Evolutionary conservation across 2,797 vertebrate species (phyloP).

Genomic region (Rhodeus uyekii): DNA sequence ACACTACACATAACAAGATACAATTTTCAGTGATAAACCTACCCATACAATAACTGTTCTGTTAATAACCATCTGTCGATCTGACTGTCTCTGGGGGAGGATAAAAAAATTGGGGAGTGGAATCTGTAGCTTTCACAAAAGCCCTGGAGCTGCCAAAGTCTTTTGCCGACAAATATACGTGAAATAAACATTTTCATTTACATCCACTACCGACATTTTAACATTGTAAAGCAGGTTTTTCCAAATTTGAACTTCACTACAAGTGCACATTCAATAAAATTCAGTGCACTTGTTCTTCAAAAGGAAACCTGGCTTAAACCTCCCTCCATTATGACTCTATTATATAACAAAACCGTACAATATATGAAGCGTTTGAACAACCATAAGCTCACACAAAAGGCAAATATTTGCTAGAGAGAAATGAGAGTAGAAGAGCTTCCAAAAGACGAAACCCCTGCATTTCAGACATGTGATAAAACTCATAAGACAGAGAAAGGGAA

Average conservation of each 20-base stretch:
- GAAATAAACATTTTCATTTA: no score
- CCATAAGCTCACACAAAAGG: neutral
- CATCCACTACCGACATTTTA: no score
- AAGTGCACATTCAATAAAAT: neutral
- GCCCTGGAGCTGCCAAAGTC: neutral
- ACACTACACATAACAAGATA: no score
- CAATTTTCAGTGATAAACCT: neutral
- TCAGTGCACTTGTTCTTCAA: neutral
- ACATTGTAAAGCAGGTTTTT: no score
- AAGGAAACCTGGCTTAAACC: neutral
- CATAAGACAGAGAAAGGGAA: conserved; percentile 1
- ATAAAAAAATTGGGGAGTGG: neutral
- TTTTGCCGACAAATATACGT: neutral
- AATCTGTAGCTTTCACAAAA: neutral
- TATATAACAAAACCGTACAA: neutral
- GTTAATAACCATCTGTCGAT: neutral
- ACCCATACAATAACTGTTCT: neutral
- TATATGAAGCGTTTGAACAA: neutral
- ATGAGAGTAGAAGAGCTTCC: neutral
- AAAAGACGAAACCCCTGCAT: neutral
- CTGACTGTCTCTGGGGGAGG: neutral
- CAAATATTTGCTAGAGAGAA: conserved; percentile 16
- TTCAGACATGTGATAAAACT: neutral
- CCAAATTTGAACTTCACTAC: no score
- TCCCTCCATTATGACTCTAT: neutral